Evolutionary conservation across 2,113 vertebrate species (phyloP).

Genomic region (Sebastes fasciatus): DNA sequence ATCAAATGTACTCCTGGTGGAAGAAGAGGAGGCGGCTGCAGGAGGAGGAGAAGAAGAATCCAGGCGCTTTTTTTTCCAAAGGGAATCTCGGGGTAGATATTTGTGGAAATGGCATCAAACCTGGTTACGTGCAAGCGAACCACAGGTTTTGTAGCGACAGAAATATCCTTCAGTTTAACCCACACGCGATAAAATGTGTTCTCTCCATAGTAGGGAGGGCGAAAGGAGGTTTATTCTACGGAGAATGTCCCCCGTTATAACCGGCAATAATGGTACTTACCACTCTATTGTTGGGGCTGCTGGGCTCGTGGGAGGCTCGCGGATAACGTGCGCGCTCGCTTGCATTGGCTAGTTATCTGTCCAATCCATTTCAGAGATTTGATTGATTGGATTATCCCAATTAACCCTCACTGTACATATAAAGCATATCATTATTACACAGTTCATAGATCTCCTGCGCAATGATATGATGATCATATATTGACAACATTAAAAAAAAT

Average conservation of each 20-base stretch:
- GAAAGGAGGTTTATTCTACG: constrained; percentile 1
- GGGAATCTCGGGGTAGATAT: constrained; percentile 45
- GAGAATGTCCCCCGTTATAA: constrained; percentile 64
- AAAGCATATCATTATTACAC: background rate
- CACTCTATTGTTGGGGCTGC: constrained; percentile 85
- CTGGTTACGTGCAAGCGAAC: background rate
- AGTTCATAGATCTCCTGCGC: background rate
- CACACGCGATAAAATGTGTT: background rate
- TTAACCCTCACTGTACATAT: background rate
- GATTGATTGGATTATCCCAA: constrained; percentile 2
- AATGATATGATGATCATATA: background rate
- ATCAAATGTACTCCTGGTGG: constrained; percentile 74
- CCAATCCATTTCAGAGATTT: constrained; percentile 42
- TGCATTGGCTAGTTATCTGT: constrained; percentile 55
- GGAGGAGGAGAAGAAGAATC: constrained; percentile 59
- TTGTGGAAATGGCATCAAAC: background rate
- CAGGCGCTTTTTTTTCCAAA: constrained; percentile 62
- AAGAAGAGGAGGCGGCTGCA: constrained; percentile 71
- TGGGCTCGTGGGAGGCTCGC: constrained; percentile 59
- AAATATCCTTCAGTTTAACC: background rate
- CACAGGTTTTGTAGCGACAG: background rate
- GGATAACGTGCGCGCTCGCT: constrained; percentile 26
- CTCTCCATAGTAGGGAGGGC: background rate
- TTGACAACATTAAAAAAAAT: background rate
- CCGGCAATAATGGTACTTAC: constrained; percentile 79